Evolutionary conservation across 2,797 vertebrate genomes (phyloP), one percentile per base, ranked within the genome.

Genomic region (Enteromius afrohamiltoni): DNA sequence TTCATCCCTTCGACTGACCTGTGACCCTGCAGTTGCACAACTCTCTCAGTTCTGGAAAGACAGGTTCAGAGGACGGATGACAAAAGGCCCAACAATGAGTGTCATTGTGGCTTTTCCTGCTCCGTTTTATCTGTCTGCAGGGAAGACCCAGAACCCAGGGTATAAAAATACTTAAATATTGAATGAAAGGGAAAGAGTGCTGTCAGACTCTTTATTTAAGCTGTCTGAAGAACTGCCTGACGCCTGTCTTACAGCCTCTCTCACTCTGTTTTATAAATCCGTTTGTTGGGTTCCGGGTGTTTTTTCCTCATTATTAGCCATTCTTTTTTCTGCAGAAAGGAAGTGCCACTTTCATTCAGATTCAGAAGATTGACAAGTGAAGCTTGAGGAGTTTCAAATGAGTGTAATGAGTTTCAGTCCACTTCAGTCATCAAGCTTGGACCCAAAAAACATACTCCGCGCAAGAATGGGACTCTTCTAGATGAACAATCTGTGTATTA

Each of bases 71-170:
- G 77, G 84, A 85, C 78, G 9, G 58, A 69, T 80, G 82, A 88
- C 86, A 89, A 89, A 87, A 79, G 76, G 65, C 86, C 49, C 80
- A 91, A 86, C 89, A 89, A 89, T 88, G 83, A 82, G 83, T 91
- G 91, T 93, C 93, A 94, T 87, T 87, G 84, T 86, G 80, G 88
- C 89, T 88, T 85, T 87, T 82, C 86, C 85, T 87, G 86, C 89
- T 86, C 85, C 80, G 82, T 92, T 77, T 84, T 92, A 92, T 93
- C 92, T 91, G 87, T 90, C 86, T 86, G 67, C 79, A 21, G 69
- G 85, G 79, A 77, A 85, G 70, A 86, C 80, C 88, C 64, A 45
- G 68, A 86, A 42, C n/a, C 37, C 67, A 40, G 68, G 53, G 45
- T 78, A 71, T 40, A 86, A 84, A 58, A 88, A 83, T 45, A 14